Base-by-base conservation (phyloP, 2,888 invertebrate species). In the Sinelater perroti region DNA sequence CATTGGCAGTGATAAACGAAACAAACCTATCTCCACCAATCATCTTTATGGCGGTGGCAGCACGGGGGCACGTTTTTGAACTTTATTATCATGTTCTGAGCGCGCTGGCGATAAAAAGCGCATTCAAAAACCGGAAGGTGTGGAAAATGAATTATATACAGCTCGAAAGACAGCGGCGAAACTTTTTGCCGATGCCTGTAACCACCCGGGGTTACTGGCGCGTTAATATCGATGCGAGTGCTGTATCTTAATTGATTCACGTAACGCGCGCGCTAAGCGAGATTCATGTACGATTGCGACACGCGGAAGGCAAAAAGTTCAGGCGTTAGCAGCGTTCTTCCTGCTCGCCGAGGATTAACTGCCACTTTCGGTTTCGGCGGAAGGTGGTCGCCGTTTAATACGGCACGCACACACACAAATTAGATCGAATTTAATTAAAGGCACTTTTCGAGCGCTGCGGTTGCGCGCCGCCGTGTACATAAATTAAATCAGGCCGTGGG, bases 41-140 rank as follows among this genome's bases (percentile, higher is more conserved):
- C 56, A 51, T 51, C 45, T 55, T 45, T 50, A 44, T 45, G 31
- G 42, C 40, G 44, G 16, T 8, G 13, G 13, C 14, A 45, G 20
- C 24, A 30, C 6, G 17, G 30, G 36, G 45, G 17, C 36, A 40
- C 38, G 40, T 52, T 52, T 56, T 47, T 46, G 45, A 57, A 46
- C 36, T 57, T 52, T 57, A 52, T 57, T 57, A 57, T 52, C 40
- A 40, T 57, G 57, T 52, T 57, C 45, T 57, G 51, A 52, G 52
- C 31, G 38, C 21, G 35, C 10, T 24, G 10, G 33, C 40, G 53
- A 49, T 52, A 53, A 47, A 54, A 51, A 52, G 20, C 44, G 31
- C 28, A 40, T 53, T 58, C 47, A 16, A 49, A 51, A 53, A 53
- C 58, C 58, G 58, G 58, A 58, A 58, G 53, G 58, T 53, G 52